Percentiles rank a stretch among this genome's conserved stretches.
Conservation (phyloP, 1,140 invertebrate genomes). For the Halotydeus destructor region DNA sequence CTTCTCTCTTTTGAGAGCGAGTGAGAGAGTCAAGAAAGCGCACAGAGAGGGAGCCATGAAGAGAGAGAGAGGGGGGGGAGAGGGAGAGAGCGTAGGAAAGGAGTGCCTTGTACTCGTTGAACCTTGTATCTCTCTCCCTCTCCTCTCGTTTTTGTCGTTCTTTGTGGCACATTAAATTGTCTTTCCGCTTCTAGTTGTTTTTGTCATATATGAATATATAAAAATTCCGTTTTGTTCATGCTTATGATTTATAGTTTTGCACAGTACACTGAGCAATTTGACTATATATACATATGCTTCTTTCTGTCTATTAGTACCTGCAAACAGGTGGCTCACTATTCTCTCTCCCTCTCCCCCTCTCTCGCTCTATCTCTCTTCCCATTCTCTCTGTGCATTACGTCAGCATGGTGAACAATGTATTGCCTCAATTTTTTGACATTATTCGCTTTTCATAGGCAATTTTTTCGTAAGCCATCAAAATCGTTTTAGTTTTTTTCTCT, state of each 20-base stretch:
- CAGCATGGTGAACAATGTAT: too few relatives aligned
- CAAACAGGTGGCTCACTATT: background rate
- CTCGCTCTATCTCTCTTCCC: background rate
- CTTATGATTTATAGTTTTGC: background rate
- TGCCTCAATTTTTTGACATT: too few relatives aligned
- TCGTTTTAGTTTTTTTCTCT: too few relatives aligned
- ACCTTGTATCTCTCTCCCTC: conserved; percentile 2
- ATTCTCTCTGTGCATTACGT: too few relatives aligned
- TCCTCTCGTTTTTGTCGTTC: conserved; percentile 5
- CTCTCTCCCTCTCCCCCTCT: conserved; percentile 1
- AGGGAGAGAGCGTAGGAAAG: too few relatives aligned
- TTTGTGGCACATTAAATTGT: conserved; percentile 1
- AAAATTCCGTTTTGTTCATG: background rate
- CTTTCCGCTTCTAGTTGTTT: background rate
- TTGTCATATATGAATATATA: background rate
- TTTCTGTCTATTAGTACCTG: background rate
- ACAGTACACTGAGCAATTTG: background rate
- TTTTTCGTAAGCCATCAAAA: too few relatives aligned
- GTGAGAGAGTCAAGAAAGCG: background rate
- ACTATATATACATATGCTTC: background rate
- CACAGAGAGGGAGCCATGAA: background rate
- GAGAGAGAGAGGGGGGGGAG: too few relatives aligned
- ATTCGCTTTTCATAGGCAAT: too few relatives aligned
- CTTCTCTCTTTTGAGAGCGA: too few relatives aligned
- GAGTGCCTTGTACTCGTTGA: too few relatives aligned